A percentile compares a stretch with the other conserved stretches of the same genome.
Evolutionary conservation across 2,888 invertebrate species (phyloP).

Genomic region (Lomographa bimaculata): DNA sequence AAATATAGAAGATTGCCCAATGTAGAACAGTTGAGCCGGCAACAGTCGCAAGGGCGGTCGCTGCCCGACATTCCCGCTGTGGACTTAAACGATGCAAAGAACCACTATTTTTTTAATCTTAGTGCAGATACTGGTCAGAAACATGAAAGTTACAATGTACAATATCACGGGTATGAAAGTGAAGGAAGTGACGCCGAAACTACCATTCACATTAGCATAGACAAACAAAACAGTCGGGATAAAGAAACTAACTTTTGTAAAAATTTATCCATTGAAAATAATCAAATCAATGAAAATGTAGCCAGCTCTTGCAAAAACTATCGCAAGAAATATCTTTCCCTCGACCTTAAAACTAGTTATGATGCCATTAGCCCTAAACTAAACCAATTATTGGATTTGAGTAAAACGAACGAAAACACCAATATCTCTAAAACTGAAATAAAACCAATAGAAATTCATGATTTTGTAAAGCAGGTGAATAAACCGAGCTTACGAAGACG

Average conservation of each 20-base stretch:
- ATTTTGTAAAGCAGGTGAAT: conserved; percentile 16
- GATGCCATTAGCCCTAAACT: conserved; percentile 37
- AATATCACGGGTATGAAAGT: conserved; percentile 81
- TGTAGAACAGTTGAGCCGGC: conserved; percentile 35
- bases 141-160: conserved; percentile 39
- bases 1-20: conserved; percentile 44
- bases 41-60: conserved; percentile 33
- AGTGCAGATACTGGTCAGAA: conserved; percentile 16
- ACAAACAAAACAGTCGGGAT: conserved; percentile 52
- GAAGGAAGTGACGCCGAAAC: conserved; percentile 79
- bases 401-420: conserved; percentile 22
- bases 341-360: conserved; percentile 59
- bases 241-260: conserved; percentile 17
- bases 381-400: conserved; percentile 36
- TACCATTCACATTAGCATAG: conserved; percentile 74
- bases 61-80: conserved; percentile 43
- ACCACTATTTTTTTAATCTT: conserved; percentile 3
- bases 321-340: conserved; percentile 56
- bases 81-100: conserved; percentile 14
- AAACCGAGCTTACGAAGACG: conserved; percentile 39
- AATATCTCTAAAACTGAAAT: conserved; percentile 19
- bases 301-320: conserved; percentile 31
- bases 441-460: conserved; percentile 1
- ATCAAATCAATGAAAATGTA: conserved; percentile 18
- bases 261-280: conserved; percentile 25